Conservation (phyloP, 2,113 vertebrate species). For the Noturus placidus region DNA sequence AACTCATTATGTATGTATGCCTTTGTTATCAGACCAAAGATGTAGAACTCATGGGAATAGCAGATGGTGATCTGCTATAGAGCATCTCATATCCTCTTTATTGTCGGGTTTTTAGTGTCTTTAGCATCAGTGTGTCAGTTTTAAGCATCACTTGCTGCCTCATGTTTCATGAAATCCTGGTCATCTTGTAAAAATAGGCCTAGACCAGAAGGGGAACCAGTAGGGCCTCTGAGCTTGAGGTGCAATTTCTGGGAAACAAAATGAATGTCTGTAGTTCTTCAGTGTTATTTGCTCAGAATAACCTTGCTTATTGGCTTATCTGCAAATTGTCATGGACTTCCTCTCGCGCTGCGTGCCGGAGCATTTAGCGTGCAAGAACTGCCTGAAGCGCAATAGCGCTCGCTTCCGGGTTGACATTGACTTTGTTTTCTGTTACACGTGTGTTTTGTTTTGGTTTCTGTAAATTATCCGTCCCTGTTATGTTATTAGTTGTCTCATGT, state of each 20-base stretch:
- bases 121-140: neutral
- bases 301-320: neutral
- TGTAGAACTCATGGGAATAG: neutral
- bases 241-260: neutral
- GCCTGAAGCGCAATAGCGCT: too few species aligned
- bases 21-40: neutral
- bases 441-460: too few species aligned
- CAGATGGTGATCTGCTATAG: neutral
- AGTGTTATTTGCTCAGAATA: neutral
- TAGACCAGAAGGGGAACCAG: neutral
- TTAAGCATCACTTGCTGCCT: conserved; percentile 6
- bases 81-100: neutral
- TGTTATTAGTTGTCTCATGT: too few species aligned
- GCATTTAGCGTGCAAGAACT: too few species aligned
- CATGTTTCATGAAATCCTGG: conserved; percentile 11
- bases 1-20: conserved; percentile 15
- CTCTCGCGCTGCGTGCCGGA: too few species aligned
- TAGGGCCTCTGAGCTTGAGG: neutral
- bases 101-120: neutral
- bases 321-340: neutral
- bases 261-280: neutral
- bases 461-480: too few species aligned
- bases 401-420: too few species aligned
- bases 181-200: neutral
- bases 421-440: too few species aligned